A percentile compares a stretch with the other conserved stretches of the same genome.
Evolutionary conservation across 2,797 vertebrate species (phyloP).

Genomic region (Eidolon dupreanum): DNA sequence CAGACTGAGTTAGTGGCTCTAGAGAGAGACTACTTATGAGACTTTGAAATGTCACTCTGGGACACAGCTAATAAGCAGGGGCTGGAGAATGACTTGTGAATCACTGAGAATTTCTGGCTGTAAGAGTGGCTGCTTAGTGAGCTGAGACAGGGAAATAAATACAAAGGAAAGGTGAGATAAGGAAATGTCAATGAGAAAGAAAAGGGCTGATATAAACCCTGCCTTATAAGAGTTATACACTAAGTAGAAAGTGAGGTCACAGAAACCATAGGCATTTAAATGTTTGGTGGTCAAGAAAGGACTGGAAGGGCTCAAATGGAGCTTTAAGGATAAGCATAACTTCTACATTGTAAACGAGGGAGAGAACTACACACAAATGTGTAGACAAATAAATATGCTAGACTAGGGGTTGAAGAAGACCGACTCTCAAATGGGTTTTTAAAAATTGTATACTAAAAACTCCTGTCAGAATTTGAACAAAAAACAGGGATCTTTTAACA

Average conservation of each 20-base stretch:
- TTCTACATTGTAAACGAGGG: background rate
- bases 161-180: background rate
- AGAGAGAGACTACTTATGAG: background rate
- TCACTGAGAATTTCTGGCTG: background rate
- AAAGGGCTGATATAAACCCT: background rate
- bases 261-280: background rate
- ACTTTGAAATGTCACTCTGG: background rate
- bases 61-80: background rate
- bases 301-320: background rate
- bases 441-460: slow-evolving; percentile 1
- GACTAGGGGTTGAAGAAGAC: background rate
- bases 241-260: background rate
- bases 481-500: background rate
- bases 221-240: background rate
- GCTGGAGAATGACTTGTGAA: background rate
- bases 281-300: background rate
- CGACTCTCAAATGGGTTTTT: background rate
- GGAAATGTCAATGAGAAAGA: background rate
- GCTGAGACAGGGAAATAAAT: background rate
- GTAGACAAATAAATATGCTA: background rate
- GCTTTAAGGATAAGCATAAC: background rate
- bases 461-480: background rate
- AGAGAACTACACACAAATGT: background rate
- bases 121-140: background rate
- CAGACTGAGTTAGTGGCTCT: slow-evolving; percentile 31